Evolutionary conservation across 1,140 invertebrate genomes (phyloP).

Genomic region (Bemisia tabaci): DNA sequence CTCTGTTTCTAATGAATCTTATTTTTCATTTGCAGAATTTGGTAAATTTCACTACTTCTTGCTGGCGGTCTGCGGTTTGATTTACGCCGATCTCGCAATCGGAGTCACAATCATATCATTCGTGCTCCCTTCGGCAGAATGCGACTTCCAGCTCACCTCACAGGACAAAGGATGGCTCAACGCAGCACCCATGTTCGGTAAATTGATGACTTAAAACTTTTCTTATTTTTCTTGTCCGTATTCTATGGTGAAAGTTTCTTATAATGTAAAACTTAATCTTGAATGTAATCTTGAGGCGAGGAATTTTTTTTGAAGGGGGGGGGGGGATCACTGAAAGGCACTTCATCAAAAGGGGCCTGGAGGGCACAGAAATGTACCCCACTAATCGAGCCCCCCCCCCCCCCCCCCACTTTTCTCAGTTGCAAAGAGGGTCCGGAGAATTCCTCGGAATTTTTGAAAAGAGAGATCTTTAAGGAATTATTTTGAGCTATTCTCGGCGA

Average conservation of each 20-base stretch:
- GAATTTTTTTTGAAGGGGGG: too few relatives aligned
- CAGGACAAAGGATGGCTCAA: slow-evolving; percentile 56
- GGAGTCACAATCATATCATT: slow-evolving; percentile 77
- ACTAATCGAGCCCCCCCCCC: too few relatives aligned
- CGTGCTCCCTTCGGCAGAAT: slow-evolving; percentile 56
- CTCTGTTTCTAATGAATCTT: too few relatives aligned
- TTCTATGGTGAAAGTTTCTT: neutral
- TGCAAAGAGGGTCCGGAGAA: too few relatives aligned
- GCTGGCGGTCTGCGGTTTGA: slow-evolving; percentile 49
- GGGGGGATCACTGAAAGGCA: too few relatives aligned
- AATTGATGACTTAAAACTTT: slow-evolving; percentile 21
- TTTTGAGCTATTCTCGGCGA: too few relatives aligned
- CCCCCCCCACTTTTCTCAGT: too few relatives aligned
- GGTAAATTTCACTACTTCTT: slow-evolving; percentile 59
- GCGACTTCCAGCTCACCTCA: slow-evolving; percentile 61
- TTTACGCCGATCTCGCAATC: slow-evolving; percentile 60
- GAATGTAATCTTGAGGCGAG: neutral
- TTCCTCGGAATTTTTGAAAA: too few relatives aligned
- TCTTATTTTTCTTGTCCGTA: slow-evolving; percentile 4
- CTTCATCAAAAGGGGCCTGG: too few relatives aligned
- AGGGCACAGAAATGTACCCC: too few relatives aligned
- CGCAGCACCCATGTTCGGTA: slow-evolving; percentile 60
- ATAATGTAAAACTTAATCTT: slow-evolving; percentile 1
- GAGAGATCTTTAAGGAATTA: too few relatives aligned
- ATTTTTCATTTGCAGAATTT: slow-evolving; percentile 57